These are phyloP conservation scores for Colistium nudipinnis DNA, from an alignment of 2,113 vertebrate species.

Conservation along the genomic window DNA sequence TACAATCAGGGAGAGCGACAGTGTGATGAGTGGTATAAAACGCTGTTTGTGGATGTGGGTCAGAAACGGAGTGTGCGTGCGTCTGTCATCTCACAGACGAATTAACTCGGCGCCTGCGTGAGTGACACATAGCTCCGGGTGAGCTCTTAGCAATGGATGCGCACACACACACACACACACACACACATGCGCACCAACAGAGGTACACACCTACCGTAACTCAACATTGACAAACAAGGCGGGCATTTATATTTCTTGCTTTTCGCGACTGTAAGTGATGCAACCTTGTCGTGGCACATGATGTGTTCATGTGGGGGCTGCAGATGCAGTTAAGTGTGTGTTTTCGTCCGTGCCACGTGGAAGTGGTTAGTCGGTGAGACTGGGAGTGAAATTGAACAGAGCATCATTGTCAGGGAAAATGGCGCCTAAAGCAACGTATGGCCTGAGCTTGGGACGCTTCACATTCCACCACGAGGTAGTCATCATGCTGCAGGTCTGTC, in stretches of 20 bases:
- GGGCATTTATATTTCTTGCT: conserved; percentile 3
- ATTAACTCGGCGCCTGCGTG: conserved; percentile 63
- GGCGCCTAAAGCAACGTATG: conserved; percentile 70
- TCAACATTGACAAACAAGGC: conserved; percentile 27
- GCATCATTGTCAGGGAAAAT: conserved; percentile 71
- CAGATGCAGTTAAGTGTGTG: conserved; percentile 20
- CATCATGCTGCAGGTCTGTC: conserved; percentile 52
- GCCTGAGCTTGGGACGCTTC: conserved; percentile 60
- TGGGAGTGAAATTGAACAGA: conserved; percentile 61
- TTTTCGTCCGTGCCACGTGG: conserved; percentile 51
- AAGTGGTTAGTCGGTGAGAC: conserved; percentile 67
- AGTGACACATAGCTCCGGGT: conserved; percentile 71
- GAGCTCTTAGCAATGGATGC: conserved; percentile 68
- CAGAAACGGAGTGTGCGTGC: background rate
- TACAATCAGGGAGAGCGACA: conserved; percentile 53
- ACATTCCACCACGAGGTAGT: conserved; percentile 68
- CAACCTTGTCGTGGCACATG: conserved; percentile 12
- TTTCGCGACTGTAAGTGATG: conserved; percentile 25
- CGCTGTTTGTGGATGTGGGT: conserved; percentile 9
- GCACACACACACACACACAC: conserved; percentile 29
- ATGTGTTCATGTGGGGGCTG: conserved; percentile 35
- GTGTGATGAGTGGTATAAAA: conserved; percentile 54
- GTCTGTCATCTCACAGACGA: conserved; percentile 63
- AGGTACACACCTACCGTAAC: conserved; percentile 16
- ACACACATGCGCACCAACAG: conserved; percentile 16